Percentiles rank a stretch among this genome's conserved stretches.
Conservation (phyloP, 2,888 invertebrate species). For the Empis stercorea region DNA sequence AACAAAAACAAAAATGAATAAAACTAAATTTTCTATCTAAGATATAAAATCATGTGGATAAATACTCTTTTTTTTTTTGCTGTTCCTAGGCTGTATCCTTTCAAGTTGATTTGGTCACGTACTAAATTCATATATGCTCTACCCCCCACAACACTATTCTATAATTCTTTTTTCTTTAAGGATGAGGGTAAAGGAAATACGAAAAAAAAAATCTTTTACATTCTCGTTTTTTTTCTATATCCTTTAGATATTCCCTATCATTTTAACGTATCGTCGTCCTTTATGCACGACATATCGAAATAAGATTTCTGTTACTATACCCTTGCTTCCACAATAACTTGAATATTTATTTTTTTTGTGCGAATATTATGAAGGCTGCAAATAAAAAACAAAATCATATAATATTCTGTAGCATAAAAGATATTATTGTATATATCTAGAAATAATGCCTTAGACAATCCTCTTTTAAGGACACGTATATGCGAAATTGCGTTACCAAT, state of each 20-base stretch:
- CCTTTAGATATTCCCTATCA: neutral
- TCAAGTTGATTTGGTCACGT: slow-evolving; percentile 1
- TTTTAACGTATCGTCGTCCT: neutral
- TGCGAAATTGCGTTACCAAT: neutral
- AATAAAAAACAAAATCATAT: neutral
- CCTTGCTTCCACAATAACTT: neutral
- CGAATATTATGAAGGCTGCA: neutral
- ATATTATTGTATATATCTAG: too few relatives aligned
- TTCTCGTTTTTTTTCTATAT: neutral
- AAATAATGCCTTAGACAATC: neutral
- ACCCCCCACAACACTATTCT: neutral
- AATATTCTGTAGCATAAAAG: neutral
- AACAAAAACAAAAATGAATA: too few relatives aligned
- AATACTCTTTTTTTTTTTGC: neutral
- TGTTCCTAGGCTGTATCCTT: neutral
- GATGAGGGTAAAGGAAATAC: too few relatives aligned
- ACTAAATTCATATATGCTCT: neutral
- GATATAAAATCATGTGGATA: neutral
- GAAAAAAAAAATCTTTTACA: neutral
- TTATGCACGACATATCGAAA: slow-evolving; percentile 1
- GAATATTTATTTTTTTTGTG: neutral
- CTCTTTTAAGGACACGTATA: neutral
- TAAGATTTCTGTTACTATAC: neutral
- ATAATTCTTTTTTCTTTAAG: neutral
- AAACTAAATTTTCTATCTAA: too few relatives aligned